Conservation (phyloP, 2,113 vertebrate species). For the Tauraco erythrolophus region DNA sequence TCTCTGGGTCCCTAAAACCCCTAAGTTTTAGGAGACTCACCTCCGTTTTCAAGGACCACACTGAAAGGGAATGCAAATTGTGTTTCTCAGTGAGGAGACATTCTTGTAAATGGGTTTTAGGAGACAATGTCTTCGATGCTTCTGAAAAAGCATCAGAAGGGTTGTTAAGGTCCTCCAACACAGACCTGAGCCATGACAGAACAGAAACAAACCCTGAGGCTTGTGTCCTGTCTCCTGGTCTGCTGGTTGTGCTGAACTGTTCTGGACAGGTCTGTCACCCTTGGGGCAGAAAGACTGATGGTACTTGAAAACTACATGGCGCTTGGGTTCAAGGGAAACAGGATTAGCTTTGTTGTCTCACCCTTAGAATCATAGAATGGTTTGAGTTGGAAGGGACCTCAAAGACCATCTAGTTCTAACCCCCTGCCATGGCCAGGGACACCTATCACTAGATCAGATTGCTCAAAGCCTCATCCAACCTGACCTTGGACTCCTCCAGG, state of each 20-base stretch:
- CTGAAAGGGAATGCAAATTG: background rate
- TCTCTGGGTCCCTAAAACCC: background rate
- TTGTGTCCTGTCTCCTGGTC: background rate
- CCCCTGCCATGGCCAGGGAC: too few relatives aligned
- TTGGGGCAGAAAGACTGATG: background rate
- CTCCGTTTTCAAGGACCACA: background rate
- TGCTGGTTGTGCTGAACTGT: background rate
- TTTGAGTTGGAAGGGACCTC: too few relatives aligned
- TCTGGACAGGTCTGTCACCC: background rate
- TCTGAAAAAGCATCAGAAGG: background rate
- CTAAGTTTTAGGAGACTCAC: background rate
- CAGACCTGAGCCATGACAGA: background rate
- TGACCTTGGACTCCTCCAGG: too few relatives aligned
- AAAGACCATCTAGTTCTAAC: too few relatives aligned
- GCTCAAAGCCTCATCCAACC: too few relatives aligned
- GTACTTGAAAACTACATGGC: background rate
- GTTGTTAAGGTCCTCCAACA: background rate
- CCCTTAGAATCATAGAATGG: too few relatives aligned
- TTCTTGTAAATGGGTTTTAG: background rate
- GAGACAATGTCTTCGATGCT: background rate
- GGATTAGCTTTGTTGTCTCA: background rate
- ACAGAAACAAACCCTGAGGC: accelerated
- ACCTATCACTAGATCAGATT: too few relatives aligned
- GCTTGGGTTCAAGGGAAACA: background rate
- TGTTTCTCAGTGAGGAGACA: background rate